Evolutionary conservation across 2,888 invertebrate species (phyloP).

Genomic region (Sialis lutaria): DNA sequence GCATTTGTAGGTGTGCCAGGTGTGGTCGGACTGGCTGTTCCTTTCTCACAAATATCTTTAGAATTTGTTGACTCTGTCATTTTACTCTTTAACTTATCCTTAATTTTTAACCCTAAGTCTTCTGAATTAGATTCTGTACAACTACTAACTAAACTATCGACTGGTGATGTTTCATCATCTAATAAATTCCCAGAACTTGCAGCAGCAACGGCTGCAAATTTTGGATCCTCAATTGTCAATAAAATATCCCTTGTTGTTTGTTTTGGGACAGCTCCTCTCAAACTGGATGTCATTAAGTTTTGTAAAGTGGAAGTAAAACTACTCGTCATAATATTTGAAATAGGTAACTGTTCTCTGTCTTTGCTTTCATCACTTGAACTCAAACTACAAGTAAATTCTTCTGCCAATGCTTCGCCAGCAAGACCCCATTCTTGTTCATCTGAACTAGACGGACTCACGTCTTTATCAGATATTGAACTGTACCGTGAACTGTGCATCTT

Average conservation of each 20-base stretch:
- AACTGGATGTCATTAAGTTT: constrained; percentile 14
- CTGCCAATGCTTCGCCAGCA: constrained; percentile 51
- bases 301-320: constrained; percentile 13
- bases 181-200: constrained; percentile 48
- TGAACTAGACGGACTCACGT: constrained; percentile 26
- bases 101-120: constrained; percentile 29
- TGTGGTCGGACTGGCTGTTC: constrained; percentile 30
- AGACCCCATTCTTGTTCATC: constrained; percentile 36
- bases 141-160: constrained; percentile 57
- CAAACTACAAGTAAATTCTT: constrained; percentile 32
- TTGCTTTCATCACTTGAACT: constrained; percentile 34
- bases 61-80: constrained; percentile 26
- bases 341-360: constrained; percentile 16
- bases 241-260: constrained; percentile 29
- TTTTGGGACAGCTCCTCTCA: constrained; percentile 11
- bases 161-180: constrained; percentile 72
- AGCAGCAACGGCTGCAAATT: constrained; percentile 56
- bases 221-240: constrained; percentile 51
- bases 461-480: not conserved
- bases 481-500: not conserved
- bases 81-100: constrained; percentile 20
- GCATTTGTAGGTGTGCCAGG: constrained; percentile 66
- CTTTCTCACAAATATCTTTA: constrained; percentile 26
- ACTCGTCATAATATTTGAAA: constrained; percentile 6
- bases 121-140: constrained; percentile 36